Conservation (phyloP, 1,140 invertebrate genomes). For the Drosophila murphyi region DNA sequence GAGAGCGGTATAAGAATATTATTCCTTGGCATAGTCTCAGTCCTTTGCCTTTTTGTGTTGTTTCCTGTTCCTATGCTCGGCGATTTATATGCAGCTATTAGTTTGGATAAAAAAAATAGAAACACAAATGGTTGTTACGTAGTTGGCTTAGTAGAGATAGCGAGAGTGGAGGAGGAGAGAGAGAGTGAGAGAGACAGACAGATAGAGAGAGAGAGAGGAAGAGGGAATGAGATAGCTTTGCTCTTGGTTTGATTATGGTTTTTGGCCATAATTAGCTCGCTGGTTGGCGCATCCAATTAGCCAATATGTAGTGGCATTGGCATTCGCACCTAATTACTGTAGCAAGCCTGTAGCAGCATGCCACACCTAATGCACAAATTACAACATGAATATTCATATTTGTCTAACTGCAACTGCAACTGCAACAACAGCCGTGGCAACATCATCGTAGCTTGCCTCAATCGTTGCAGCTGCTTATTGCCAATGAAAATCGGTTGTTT, state of each 20-base stretch:
- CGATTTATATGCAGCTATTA: constrained; percentile 78
- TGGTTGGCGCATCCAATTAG: constrained; percentile 70
- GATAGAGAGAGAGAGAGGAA: background rate
- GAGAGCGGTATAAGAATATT: no score
- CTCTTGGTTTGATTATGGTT: constrained; percentile 6
- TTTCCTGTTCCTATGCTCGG: constrained; percentile 8
- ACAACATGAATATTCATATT: constrained; percentile 80
- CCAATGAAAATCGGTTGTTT: constrained; percentile 67
- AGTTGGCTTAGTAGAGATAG: background rate
- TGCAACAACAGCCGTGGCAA: constrained; percentile 20
- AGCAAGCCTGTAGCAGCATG: constrained; percentile 22
- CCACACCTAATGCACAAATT: constrained; percentile 74
- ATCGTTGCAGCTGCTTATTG: constrained; percentile 58
- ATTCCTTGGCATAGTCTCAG: background rate
- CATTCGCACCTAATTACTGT: constrained; percentile 75
- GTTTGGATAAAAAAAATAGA: constrained; percentile 60
- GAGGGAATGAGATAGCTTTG: background rate
- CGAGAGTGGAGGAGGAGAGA: background rate
- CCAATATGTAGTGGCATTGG: constrained; percentile 28
- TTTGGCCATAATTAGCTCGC: constrained; percentile 66
- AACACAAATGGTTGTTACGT: constrained; percentile 41
- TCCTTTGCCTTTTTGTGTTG: background rate
- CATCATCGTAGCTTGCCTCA: constrained; percentile 37
- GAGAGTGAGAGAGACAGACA: background rate
- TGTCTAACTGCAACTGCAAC: constrained; percentile 18